These are phyloP conservation scores for Malurus melanocephalus DNA, from an alignment of 2,113 vertebrate species.

Conservation along the genomic window DNA sequence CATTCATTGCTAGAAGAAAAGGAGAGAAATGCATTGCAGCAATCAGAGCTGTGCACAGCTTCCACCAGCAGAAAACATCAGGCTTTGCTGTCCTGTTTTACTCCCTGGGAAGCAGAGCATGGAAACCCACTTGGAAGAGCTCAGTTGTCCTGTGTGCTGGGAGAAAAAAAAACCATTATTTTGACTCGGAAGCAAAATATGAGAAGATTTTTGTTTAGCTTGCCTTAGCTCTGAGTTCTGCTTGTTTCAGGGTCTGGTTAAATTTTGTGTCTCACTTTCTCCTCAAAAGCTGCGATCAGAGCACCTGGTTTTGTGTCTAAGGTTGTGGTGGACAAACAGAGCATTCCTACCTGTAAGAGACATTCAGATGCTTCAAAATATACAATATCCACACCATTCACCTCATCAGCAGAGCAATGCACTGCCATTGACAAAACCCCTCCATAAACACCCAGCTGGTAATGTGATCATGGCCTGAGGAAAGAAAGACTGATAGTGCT, in stretches of 20 bases:
- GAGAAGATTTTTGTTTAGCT: neutral
- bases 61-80: neutral
- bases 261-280: neutral
- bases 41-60: neutral
- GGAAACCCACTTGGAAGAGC: neutral
- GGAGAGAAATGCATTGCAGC: neutral
- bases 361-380: neutral
- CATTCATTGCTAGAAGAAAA: neutral
- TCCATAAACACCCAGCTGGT: slow-evolving; percentile 32
- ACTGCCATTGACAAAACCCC: slow-evolving; percentile 10
- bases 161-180: neutral
- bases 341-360: neutral
- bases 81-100: neutral
- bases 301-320: neutral
- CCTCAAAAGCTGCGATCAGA: neutral
- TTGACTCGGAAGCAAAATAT: neutral
- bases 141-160: neutral
- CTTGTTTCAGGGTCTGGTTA: accelerated
- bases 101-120: neutral
- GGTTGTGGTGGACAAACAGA: neutral
- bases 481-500: neutral
- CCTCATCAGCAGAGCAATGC: neutral
- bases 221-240: neutral
- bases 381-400: neutral
- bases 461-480: neutral